A percentile compares a stretch with the other conserved stretches of the same genome.
Evolutionary conservation across 2,888 invertebrate species (phyloP).

Genomic region (Chrysomela aeneicollis): DNA sequence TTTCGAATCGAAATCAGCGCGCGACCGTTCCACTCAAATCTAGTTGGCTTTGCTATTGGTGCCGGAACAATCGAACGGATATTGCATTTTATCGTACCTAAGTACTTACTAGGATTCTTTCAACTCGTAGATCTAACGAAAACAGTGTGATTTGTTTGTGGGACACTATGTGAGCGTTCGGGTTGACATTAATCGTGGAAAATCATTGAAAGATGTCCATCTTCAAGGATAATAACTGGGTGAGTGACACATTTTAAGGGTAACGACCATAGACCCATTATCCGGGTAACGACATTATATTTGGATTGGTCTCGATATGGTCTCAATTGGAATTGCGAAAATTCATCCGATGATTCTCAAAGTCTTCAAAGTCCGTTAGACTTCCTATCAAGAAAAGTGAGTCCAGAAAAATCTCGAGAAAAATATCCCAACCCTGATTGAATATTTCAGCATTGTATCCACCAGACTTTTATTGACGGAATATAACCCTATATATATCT

Average conservation of each 20-base stretch:
- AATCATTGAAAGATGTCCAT: conserved; percentile 18
- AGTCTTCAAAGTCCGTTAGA: no score
- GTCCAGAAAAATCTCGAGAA: no score
- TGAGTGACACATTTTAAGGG: conserved; percentile 4
- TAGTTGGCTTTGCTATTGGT: background rate
- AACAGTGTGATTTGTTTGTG: conserved; percentile 7
- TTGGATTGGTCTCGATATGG: no score
- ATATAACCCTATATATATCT: no score
- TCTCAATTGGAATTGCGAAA: no score
- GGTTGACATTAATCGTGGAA: conserved; percentile 6
- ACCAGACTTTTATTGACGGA: no score
- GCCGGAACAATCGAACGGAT: background rate
- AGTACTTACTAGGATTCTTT: background rate
- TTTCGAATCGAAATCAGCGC: background rate
- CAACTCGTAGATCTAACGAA: background rate
- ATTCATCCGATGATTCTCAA: no score
- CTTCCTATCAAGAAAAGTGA: no score
- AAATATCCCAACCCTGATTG: no score
- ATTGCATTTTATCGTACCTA: conserved; percentile 2
- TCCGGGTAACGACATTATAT: no score
- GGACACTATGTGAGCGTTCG: conserved; percentile 5
- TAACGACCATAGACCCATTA: no score
- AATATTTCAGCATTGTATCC: no score
- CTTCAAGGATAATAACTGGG: conserved; percentile 25
- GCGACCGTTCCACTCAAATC: background rate